Conservation (phyloP, 1,140 invertebrate genomes). For the Pseudomyrmex gracilis region DNA sequence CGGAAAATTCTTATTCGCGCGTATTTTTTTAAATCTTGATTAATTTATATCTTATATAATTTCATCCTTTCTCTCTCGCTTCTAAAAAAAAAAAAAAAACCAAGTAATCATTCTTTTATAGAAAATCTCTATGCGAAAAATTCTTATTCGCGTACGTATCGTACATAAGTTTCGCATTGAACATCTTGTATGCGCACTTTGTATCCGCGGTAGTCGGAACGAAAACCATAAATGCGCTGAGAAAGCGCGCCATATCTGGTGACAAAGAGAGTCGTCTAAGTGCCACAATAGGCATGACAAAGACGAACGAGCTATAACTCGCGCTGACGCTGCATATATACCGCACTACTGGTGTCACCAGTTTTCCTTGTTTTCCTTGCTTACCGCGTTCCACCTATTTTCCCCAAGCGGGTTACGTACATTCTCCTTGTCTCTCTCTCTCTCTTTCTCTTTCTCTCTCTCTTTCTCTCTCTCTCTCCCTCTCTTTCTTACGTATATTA, state of each 20-base stretch:
- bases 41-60: too few relatives aligned
- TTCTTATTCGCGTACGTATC: conserved; percentile 12
- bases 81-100: neutral
- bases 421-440: neutral
- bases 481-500: neutral
- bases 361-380: conserved; percentile 58
- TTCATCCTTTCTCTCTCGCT: too few relatives aligned
- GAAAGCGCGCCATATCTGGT: conserved; percentile 41
- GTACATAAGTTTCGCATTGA: conserved; percentile 16
- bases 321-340: conserved; percentile 50
- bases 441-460: neutral
- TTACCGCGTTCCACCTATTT: conserved; percentile 32
- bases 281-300: conserved; percentile 59
- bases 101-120: neutral
- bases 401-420: conserved; percentile 11
- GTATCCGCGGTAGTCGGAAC: conserved; percentile 9
- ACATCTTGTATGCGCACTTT: neutral
- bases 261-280: conserved; percentile 59
- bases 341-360: conserved; percentile 35
- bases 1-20: conserved; percentile 7
- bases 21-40: neutral
- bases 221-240: conserved; percentile 47
- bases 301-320: conserved; percentile 59
- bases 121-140: neutral
- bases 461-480: neutral